Conservation (phyloP, 2,113 vertebrate genomes). For the Oplegnathus fasciatus region DNA sequence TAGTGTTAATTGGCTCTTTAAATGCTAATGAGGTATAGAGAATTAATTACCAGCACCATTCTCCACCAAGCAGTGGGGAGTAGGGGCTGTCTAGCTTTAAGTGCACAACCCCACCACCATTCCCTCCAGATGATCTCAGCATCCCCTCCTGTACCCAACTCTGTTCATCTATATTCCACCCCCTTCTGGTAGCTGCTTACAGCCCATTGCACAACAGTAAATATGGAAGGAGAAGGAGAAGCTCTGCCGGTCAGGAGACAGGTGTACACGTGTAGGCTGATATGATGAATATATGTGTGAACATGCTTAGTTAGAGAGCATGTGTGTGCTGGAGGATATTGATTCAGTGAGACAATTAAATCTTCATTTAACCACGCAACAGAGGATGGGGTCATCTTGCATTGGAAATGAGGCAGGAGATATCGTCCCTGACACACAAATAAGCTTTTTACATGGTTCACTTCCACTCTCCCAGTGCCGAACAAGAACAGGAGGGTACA, state of each 20-base stretch:
- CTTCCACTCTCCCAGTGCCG: constrained; percentile 9
- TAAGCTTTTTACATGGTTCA: constrained; percentile 41
- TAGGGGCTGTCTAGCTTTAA: neutral
- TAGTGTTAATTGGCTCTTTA: constrained; percentile 34
- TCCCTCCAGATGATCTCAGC: neutral
- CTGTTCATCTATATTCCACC: neutral
- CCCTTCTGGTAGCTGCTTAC: neutral
- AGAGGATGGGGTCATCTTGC: constrained; percentile 14
- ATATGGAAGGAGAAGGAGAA: constrained; percentile 1
- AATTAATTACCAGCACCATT: constrained; percentile 28
- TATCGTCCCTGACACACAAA: constrained; percentile 38
- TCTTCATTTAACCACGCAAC: constrained; percentile 13
- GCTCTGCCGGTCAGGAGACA: neutral
- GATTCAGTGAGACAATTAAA: constrained; percentile 59
- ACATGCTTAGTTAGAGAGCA: neutral
- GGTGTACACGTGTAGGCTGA: constrained; percentile 6
- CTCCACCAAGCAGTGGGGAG: neutral
- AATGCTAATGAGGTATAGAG: constrained; percentile 44
- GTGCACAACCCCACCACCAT: neutral
- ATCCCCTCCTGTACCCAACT: neutral
- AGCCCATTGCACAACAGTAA: constrained; percentile 10
- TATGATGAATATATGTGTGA: constrained; percentile 14
- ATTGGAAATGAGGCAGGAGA: constrained; percentile 29
- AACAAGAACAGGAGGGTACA: neutral
- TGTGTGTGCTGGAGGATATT: constrained; percentile 22